phyloP scores from a whole-genome alignment of 2,888 invertebrate species.

The Agrotis exclamationis region DNA sequence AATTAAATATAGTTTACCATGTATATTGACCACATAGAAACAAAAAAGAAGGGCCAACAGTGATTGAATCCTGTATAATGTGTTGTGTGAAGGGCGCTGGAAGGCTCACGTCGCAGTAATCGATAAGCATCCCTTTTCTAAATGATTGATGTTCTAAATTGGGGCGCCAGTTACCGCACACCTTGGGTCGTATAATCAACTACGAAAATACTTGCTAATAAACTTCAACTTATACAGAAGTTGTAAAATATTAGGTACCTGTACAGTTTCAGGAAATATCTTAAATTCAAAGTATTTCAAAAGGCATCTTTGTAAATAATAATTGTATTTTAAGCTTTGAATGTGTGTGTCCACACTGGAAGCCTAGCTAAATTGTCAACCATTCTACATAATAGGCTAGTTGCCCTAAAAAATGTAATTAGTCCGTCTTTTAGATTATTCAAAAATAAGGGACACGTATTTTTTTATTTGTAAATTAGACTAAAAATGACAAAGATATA shows the following conservation, averaged over 20 bases:
- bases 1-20: neutral
- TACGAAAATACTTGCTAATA: conserved; percentile 24
- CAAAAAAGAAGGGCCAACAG: conserved; percentile 28
- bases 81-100: conserved; percentile 20
- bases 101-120: conserved; percentile 31
- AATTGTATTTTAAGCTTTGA: too few species aligned
- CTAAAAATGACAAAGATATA: too few species aligned
- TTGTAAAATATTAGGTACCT: conserved; percentile 7
- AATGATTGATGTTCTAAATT: conserved; percentile 59
- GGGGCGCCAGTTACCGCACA: conserved; percentile 34
- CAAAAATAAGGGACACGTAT: too few species aligned
- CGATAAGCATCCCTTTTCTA: conserved; percentile 55
- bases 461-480: too few species aligned
- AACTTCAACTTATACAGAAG: neutral
- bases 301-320: too few species aligned
- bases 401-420: too few species aligned
- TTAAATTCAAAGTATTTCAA: too few species aligned
- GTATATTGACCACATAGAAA: conserved; percentile 14
- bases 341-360: too few species aligned
- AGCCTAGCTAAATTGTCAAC: too few species aligned
- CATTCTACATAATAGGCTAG: too few species aligned
- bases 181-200: conserved; percentile 28
- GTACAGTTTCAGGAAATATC: too few species aligned
- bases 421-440: too few species aligned
- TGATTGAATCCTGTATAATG: conserved; percentile 31